Evolutionary conservation across 2,113 vertebrate genomes (phyloP), one percentile per base, ranked within the genome.

Genomic region (Phaethon lepturus): DNA sequence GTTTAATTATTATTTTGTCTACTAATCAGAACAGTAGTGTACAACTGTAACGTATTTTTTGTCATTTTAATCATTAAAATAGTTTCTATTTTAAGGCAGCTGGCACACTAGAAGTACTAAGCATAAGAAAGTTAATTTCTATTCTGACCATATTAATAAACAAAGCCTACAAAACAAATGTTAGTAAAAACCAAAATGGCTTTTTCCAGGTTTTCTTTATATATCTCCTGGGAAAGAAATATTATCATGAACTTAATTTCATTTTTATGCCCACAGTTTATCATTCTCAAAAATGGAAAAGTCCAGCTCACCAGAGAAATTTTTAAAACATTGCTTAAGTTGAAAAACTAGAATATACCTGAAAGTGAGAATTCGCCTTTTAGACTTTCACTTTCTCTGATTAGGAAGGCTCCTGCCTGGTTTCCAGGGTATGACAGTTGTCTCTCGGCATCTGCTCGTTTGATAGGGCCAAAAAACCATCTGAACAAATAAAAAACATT

Each of bases 401-500:
- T 98, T 38, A 99, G 98, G 95, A 99, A 99, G 68, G 99, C 97
- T 40, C 99, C 99, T 0, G 98, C 86, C 56, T 53, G 16, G 90
- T 99, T 99, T 90, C 95, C 98, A 76, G 93, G 94, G 42, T 96
- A 90, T 62, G 96, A 50, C 50, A 99, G 97, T 93, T 99, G 97
- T 97, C 98, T 99, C 95, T 99, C 99, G 1, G 99, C 99, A 96
- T 99, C 99, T 96, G 96, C 71, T 97, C 99, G 98, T 95, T 98
- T 99, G 33, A 98, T 98, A 72, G 98, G 96, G 47, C 98, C 98
- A 96, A 99, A 99, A 97, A 99, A 99, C 99, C 99, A 99, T 93
- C 99, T 99, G 96, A 63, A 97, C 81, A 97, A 96, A 96, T 59
- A 79, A 91, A 91, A 96, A 71, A 2, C 23, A 96, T 91, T 87